Conservation (phyloP, 2,888 invertebrate species). For the Tuta absoluta region DNA sequence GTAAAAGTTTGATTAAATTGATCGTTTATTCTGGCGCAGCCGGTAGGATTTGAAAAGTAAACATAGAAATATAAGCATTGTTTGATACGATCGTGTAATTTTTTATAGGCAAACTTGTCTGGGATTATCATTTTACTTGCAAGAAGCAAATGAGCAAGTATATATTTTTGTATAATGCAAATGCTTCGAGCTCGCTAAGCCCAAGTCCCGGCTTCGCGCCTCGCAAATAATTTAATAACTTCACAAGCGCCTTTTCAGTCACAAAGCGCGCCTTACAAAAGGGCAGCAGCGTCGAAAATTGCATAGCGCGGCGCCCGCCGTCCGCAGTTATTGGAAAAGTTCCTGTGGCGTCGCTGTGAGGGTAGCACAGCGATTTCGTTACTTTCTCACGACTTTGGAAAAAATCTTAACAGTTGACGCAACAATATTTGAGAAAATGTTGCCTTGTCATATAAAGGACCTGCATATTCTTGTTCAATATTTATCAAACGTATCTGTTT, state of each 20-base stretch:
- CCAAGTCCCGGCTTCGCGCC: not conserved
- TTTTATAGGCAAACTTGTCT: not conserved
- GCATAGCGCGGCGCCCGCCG: not conserved
- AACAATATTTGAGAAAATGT: not conserved
- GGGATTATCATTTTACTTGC: not conserved
- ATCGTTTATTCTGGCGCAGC: not conserved
- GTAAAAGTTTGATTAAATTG: too few species aligned
- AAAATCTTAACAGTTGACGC: not conserved
- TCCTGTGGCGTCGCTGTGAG: not conserved
- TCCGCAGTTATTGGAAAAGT: slow-evolving; percentile 1
- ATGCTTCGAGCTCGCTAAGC: too few species aligned
- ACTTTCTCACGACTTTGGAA: not conserved
- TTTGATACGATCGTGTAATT: not conserved
- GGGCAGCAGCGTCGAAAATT: slow-evolving; percentile 3
- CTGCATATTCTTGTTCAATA: too few species aligned
- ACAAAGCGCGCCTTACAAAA: slow-evolving; percentile 1
- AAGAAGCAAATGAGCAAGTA: not conserved
- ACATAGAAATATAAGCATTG: too few species aligned
- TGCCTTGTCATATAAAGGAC: too few species aligned
- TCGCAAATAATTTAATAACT: slow-evolving; percentile 5
- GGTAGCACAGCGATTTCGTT: not conserved
- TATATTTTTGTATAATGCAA: not conserved
- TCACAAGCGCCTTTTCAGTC: slow-evolving; percentile 1
- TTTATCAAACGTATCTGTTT: too few species aligned
- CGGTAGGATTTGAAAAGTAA: not conserved